Percentiles rank a stretch among this genome's conserved stretches.
Conservation (phyloP, 2,888 invertebrate species). For the Drosophila pullipes region DNA sequence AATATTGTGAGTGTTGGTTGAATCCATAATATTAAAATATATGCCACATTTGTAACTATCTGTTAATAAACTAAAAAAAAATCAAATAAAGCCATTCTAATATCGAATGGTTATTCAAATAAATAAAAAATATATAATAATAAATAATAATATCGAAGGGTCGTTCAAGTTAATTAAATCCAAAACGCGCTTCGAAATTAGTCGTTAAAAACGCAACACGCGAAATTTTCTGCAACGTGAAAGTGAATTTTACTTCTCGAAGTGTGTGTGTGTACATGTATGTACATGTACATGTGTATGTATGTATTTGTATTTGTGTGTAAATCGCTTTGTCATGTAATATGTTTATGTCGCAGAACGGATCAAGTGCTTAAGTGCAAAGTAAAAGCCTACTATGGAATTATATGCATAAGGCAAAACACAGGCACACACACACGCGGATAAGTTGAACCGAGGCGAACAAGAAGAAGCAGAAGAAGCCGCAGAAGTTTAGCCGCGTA, state of each 20-base stretch:
- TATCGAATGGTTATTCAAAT: neutral
- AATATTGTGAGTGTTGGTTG: conserved; percentile 10
- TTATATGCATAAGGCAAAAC: conserved; percentile 70
- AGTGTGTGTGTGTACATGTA: conserved; percentile 6
- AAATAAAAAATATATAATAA: conserved; percentile 20
- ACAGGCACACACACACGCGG: conserved; percentile 62
- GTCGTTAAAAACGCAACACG: conserved; percentile 20
- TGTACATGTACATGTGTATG: conserved; percentile 3
- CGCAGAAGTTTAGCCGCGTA: conserved; percentile 53
- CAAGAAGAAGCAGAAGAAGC: conserved; percentile 34
- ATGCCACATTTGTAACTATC: neutral
- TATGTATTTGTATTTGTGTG: conserved; percentile 21
- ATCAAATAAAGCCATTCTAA: conserved; percentile 16
- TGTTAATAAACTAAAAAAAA: neutral
- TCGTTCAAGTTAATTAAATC: conserved; percentile 27
- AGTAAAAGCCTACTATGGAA: conserved; percentile 73
- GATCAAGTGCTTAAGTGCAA: conserved; percentile 76
- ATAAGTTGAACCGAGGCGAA: conserved; percentile 42
- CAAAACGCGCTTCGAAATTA: conserved; percentile 24
- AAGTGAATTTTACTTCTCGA: conserved; percentile 6
- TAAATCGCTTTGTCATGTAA: conserved; percentile 75
- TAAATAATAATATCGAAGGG: conserved; percentile 1
- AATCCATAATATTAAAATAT: neutral
- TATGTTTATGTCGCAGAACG: conserved; percentile 69
- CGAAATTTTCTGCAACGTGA: conserved; percentile 16